phyloP scores from a whole-genome alignment of 2,797 vertebrate species.

The Sphenopsis melanotis region DNA sequence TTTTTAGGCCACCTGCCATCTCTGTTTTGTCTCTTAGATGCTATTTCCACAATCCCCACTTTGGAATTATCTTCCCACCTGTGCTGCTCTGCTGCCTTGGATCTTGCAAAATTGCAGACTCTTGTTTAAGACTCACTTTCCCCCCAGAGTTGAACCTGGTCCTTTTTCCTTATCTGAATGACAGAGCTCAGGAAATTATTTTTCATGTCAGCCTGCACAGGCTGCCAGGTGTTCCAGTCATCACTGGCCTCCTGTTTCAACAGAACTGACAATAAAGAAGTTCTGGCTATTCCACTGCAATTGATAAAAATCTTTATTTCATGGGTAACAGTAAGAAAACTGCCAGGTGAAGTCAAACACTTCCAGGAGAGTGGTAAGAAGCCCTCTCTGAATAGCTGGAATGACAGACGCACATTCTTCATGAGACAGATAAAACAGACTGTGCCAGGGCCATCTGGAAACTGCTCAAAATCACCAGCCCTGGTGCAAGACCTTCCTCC shows the following conservation, averaged over 20 bases:
- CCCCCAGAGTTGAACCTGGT: background rate
- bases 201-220: background rate
- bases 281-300: background rate
- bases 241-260: background rate
- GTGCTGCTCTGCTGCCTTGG: rapidly evolving
- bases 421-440: slow-evolving; percentile 55
- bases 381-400: slow-evolving; percentile 70
- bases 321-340: background rate
- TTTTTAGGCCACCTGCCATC: background rate
- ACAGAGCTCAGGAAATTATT: background rate
- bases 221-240: background rate
- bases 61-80: background rate
- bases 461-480: slow-evolving; percentile 54
- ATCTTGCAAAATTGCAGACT: background rate
- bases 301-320: slow-evolving; percentile 29
- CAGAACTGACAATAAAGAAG: background rate
- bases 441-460: slow-evolving; percentile 65
- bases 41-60: background rate
- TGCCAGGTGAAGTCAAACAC: slow-evolving; percentile 62
- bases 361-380: slow-evolving; percentile 76
- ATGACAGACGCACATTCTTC: slow-evolving; percentile 70
- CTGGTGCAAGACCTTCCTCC: slow-evolving; percentile 34
- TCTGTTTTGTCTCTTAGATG: background rate
- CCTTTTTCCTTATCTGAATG: background rate
- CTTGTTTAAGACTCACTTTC: background rate